These are phyloP conservation scores for Tyrophagus putrescentiae DNA, from an alignment of 1,140 invertebrate species.

Conservation along the genomic window DNA sequence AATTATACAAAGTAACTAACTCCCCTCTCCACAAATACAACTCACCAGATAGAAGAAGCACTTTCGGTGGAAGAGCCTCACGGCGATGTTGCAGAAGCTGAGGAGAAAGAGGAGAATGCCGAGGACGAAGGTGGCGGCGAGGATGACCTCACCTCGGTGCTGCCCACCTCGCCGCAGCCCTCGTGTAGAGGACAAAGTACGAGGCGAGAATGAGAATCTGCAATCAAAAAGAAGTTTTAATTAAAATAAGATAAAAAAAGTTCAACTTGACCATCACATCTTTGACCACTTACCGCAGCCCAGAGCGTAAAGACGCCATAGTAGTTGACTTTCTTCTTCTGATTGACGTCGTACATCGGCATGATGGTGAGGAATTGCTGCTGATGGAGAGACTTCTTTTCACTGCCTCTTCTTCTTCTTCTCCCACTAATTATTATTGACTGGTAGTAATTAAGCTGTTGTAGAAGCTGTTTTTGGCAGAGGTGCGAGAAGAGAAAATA, in stretches of 20 bases:
- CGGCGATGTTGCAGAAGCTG: slow-evolving; percentile 11
- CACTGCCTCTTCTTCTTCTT: too few species aligned
- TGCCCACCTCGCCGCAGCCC: background rate
- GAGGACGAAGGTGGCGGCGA: background rate
- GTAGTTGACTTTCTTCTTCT: slow-evolving; percentile 8
- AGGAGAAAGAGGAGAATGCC: slow-evolving; percentile 4
- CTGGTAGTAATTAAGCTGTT: too few species aligned
- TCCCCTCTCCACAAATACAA: too few species aligned
- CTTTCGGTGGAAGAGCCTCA: background rate
- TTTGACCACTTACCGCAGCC: slow-evolving; percentile 9
- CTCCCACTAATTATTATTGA: too few species aligned
- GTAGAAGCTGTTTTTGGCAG: too few species aligned
- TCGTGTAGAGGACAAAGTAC: slow-evolving; percentile 3
- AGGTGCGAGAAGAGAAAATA: too few species aligned
- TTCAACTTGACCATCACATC: background rate
- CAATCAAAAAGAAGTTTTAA: background rate
- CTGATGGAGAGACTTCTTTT: too few species aligned
- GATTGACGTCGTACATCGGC: background rate
- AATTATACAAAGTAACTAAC: too few species aligned
- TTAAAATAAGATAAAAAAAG: background rate
- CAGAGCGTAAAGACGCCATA: slow-evolving; percentile 12
- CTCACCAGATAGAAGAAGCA: slow-evolving; percentile 11
- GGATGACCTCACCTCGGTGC: background rate
- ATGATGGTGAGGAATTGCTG: too few species aligned
- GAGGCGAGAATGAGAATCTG: slow-evolving; percentile 8